Percentiles rank a stretch among this genome's conserved stretches.
Conservation (phyloP, 2,888 invertebrate genomes). For the Abrostola tripartita region DNA sequence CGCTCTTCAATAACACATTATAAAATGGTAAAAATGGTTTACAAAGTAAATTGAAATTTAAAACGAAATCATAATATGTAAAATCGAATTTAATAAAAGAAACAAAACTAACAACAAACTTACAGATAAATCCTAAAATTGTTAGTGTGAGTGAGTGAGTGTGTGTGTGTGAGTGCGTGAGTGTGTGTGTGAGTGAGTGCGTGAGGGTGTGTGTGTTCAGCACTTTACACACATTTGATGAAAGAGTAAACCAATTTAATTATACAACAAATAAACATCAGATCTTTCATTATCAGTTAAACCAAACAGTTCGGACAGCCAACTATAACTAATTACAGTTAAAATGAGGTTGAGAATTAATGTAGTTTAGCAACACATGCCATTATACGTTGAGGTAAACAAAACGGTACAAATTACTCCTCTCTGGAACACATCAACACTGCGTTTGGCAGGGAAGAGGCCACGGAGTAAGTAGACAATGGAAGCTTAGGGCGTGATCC, state of each 20-base stretch:
- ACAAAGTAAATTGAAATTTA: too few relatives aligned
- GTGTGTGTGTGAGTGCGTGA: too few relatives aligned
- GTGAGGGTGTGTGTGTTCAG: too few relatives aligned
- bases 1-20: too few relatives aligned
- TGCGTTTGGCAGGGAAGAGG: constrained; percentile 13
- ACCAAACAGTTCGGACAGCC: constrained; percentile 13
- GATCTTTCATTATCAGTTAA: not conserved
- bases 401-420: constrained; percentile 17
- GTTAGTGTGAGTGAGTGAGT: too few relatives aligned
- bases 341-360: constrained; percentile 18
- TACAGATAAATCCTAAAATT: too few relatives aligned
- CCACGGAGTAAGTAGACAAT: constrained; percentile 10
- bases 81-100: too few relatives aligned
- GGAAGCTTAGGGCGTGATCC: constrained; percentile 20
- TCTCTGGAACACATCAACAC: constrained; percentile 36
- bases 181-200: too few relatives aligned
- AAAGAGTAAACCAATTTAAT: not conserved
- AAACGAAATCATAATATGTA: too few relatives aligned
- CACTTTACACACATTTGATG: too few relatives aligned
- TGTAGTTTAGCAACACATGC: not conserved
- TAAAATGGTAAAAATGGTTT: too few relatives aligned
- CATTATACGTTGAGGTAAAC: constrained; percentile 23
- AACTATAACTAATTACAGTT: constrained; percentile 18
- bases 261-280: not conserved
- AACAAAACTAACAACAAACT: too few relatives aligned